Percentiles rank a stretch among this genome's conserved stretches.
These are phyloP conservation scores for Tupiocoris notatus DNA, from an alignment of 2,888 invertebrate genomes.

Conservation along the genomic window DNA sequence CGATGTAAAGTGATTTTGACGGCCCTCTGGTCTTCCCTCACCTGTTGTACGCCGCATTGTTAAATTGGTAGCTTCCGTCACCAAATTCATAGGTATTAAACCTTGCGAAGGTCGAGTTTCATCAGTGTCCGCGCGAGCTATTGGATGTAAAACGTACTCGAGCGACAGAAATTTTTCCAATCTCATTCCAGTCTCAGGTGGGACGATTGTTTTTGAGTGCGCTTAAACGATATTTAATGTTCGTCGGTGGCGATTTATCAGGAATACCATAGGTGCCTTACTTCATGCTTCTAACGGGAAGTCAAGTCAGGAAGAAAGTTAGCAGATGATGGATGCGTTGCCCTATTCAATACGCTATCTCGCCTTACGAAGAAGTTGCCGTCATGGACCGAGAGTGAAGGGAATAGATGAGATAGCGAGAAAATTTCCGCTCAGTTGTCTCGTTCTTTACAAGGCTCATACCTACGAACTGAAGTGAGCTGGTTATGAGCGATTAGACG, in stretches of 20 bases:
- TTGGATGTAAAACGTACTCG: background rate
- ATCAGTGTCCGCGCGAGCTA: background rate
- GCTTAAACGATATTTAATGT: background rate
- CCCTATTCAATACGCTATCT: too few species aligned
- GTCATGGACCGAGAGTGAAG: background rate
- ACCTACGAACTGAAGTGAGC: too few species aligned
- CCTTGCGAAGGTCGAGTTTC: background rate
- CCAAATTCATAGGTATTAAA: background rate
- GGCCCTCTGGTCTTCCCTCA: background rate
- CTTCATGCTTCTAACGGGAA: too few species aligned
- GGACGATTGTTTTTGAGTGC: too few species aligned
- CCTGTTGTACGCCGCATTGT: background rate
- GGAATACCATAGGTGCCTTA: background rate
- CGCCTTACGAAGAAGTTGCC: too few species aligned
- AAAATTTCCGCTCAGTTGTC: background rate
- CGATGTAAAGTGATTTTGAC: background rate
- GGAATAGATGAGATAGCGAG: background rate
- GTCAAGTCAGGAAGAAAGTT: background rate
- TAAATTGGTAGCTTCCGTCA: background rate
- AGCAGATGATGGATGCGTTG: background rate
- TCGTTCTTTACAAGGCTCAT: background rate
- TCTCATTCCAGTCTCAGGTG: too few species aligned
- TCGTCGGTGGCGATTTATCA: background rate
- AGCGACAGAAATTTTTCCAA: too few species aligned
- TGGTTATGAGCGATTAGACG: too few species aligned